phyloP scores from a whole-genome alignment of 2,888 invertebrate species.

The Drosophila imparisetae region DNA sequence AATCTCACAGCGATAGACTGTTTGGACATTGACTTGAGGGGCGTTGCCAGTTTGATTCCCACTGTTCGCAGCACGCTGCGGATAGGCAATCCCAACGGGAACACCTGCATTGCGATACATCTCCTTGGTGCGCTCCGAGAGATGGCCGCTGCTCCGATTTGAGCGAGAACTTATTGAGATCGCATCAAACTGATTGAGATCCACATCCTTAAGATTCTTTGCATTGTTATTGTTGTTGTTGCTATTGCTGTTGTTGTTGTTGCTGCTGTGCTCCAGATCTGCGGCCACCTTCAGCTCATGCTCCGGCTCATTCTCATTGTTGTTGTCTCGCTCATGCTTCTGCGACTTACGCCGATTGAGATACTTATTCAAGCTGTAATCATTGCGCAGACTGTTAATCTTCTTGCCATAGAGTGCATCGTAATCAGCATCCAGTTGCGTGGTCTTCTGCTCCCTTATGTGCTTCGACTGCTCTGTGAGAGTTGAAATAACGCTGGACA shows the following conservation, averaged over 20 bases:
- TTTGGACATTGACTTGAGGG: constrained; percentile 75
- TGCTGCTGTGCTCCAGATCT: constrained; percentile 42
- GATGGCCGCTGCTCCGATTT: constrained; percentile 82
- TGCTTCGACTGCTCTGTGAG: constrained; percentile 43
- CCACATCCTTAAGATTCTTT: constrained; percentile 68
- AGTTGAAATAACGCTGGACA: constrained; percentile 71
- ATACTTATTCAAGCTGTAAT: constrained; percentile 83
- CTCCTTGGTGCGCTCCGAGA: constrained; percentile 84
- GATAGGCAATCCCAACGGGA: constrained; percentile 83
- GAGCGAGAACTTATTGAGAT: constrained; percentile 83
- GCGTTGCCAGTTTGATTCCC: constrained; percentile 39
- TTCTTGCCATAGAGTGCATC: constrained; percentile 80
- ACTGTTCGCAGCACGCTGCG: constrained; percentile 77
- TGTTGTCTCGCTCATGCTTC: constrained; percentile 49
- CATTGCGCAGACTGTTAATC: constrained; percentile 80
- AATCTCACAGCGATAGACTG: constrained; percentile 84
- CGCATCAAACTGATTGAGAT: constrained; percentile 82
- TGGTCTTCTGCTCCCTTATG: constrained; percentile 27
- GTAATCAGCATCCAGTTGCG: constrained; percentile 65
- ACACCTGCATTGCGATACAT: constrained; percentile 83
- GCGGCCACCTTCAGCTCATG: constrained; percentile 33
- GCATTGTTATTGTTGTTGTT: constrained; percentile 59
- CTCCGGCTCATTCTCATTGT: constrained; percentile 29
- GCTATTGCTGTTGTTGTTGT: constrained; percentile 34
- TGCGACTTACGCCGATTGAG: constrained; percentile 81